These are phyloP conservation scores for Oriolus oriolus DNA, from an alignment of 2,113 vertebrate genomes.

Conservation along the genomic window DNA sequence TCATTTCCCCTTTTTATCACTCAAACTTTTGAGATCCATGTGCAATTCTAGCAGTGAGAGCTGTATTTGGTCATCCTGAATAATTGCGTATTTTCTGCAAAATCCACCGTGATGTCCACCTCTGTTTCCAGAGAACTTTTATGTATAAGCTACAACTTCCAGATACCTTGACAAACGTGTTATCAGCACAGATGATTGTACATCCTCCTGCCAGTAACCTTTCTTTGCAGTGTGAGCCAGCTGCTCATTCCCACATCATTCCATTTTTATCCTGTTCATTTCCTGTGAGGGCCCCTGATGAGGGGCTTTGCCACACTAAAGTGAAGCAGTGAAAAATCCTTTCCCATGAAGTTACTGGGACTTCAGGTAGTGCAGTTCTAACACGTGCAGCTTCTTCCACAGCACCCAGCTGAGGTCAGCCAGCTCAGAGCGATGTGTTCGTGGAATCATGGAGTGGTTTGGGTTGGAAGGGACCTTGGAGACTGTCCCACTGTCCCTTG, in stretches of 20 bases:
- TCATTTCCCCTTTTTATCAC: not conserved
- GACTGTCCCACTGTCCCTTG: not conserved
- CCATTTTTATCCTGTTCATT: not conserved
- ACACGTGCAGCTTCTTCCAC: not conserved
- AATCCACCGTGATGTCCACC: not conserved
- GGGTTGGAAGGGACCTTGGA: not conserved
- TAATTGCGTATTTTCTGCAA: not conserved
- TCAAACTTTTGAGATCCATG: rapidly evolving
- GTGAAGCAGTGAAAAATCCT: not conserved
- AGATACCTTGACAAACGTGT: not conserved
- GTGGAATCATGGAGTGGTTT: not conserved
- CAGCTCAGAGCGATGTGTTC: not conserved
- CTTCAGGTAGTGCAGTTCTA: not conserved
- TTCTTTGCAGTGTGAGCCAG: not conserved
- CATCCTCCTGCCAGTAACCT: not conserved
- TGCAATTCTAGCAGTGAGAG: not conserved
- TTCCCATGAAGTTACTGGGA: not conserved
- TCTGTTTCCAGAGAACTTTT: not conserved
- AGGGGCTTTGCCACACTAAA: not conserved
- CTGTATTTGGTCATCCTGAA: not conserved
- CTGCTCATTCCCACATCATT: not conserved
- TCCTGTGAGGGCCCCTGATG: not conserved
- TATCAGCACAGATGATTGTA: not conserved
- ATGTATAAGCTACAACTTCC: not conserved
- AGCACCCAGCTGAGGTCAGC: not conserved